Evolutionary conservation across 2,797 vertebrate species (phyloP).

Genomic region (Gallinago solitaria): DNA sequence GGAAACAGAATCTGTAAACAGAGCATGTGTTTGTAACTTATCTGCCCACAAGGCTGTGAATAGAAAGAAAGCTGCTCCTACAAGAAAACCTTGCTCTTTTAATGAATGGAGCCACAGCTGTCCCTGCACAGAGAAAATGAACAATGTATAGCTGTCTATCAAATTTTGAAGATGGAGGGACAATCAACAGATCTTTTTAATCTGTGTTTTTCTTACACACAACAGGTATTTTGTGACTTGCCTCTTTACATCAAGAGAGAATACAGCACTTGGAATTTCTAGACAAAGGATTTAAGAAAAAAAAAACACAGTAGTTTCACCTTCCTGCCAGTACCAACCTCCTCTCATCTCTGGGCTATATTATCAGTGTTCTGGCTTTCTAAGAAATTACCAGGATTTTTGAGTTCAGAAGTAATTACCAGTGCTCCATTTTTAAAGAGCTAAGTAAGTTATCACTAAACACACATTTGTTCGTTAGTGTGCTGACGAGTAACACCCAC

Average conservation of each 20-base stretch:
- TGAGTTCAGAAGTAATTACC: not conserved
- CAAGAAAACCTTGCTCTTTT: not conserved
- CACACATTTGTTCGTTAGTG: not conserved
- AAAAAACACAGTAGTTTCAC: not conserved
- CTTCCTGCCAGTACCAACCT: not conserved
- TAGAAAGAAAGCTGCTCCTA: not conserved
- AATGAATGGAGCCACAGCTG: not conserved
- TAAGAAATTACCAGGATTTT: not conserved
- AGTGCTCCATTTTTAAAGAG: not conserved
- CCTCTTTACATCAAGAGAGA: not conserved
- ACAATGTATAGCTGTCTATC: accelerated
- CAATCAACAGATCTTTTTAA: not conserved
- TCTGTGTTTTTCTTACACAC: not conserved
- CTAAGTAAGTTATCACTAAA: not conserved
- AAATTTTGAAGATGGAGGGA: not conserved
- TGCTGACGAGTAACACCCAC: not conserved
- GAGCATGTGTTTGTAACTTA: not conserved
- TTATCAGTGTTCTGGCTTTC: not conserved
- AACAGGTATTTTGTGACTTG: not conserved
- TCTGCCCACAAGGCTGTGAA: not conserved
- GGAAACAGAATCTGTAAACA: not conserved
- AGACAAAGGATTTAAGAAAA: not conserved
- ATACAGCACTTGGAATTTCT: not conserved
- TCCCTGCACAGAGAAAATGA: not conserved
- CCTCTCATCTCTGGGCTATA: not conserved